Base-by-base conservation (phyloP, 2,888 invertebrate genomes). In the Crematogaster levior region DNA sequence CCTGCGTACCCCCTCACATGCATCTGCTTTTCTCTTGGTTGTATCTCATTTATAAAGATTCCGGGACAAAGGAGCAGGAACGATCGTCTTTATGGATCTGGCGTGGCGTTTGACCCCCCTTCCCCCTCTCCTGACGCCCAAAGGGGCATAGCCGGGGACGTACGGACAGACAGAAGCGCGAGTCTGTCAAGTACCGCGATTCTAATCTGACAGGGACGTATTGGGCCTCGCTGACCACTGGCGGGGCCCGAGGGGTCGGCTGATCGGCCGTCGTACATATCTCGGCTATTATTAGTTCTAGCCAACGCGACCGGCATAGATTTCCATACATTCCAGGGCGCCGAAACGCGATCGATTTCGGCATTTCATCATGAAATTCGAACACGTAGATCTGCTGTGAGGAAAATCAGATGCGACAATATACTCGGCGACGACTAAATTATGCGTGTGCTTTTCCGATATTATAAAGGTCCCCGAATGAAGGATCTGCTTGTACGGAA, bases 161-260 rank as follows among this genome's bases (percentile, higher is more conserved):
- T 40, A 80, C 77, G 84, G 87, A 93, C 94, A 91, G 93, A 94
- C 94, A 93, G 94, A 94, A 94, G 94, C 94, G 93, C 93, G 93
- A 93, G 93, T 91, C 93, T 93, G 93, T 94, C 94, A 93, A 94
- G 92, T 91, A 87, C 89, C 86, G 91, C 92, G 93, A 94, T 94
- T 92, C 92, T 93, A 94, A 94, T 94, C 94, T 94, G 93, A 94
- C 94, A 93, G 92, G 91, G 92, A 94, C 92, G 93, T 94, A 94
- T 94, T 92, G 92, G 92, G 89, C 88, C 63, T 86, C 86, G 86
- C 51, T 46, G 83, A 24, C 73, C 60, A 12, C 77, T 21, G 61
- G 53, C 48, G 43, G 46, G 51, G 27, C 34, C 63, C 53, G 12
- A 37, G 87, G 87, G 89, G 90, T 91, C 91, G 87, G 84, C 80